These are phyloP conservation scores for Tenthredo amoena DNA, from an alignment of 2,888 invertebrate genomes.

Conservation along the genomic window DNA sequence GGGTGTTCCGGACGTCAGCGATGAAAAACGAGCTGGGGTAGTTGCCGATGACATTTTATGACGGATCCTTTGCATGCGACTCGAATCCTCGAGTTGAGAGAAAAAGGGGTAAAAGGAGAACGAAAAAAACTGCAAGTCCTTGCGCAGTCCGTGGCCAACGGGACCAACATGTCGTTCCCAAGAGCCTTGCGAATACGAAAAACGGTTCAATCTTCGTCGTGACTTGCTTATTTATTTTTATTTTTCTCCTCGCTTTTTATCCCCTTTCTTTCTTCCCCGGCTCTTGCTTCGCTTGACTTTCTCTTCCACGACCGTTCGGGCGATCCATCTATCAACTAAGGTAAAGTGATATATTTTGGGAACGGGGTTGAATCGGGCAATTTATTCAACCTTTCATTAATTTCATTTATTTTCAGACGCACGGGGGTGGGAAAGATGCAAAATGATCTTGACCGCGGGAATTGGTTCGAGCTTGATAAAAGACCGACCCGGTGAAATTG, in stretches of 20 bases:
- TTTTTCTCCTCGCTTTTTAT: background rate
- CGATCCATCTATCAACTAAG: slow-evolving; percentile 24
- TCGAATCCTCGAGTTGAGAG: slow-evolving; percentile 34
- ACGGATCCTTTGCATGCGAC: slow-evolving; percentile 50
- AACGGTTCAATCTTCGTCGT: slow-evolving; percentile 51
- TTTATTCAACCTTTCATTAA: background rate
- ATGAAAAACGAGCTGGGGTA: slow-evolving; percentile 38
- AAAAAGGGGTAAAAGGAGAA: background rate
- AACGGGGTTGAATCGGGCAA: background rate
- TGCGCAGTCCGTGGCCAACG: background rate
- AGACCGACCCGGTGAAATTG: background rate
- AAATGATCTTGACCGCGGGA: background rate
- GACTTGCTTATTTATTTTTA: slow-evolving; percentile 32
- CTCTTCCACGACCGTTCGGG: background rate
- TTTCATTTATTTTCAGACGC: background rate
- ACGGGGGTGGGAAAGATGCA: background rate
- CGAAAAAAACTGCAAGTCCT: slow-evolving; percentile 27
- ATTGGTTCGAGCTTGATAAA: background rate
- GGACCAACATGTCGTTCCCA: slow-evolving; percentile 33
- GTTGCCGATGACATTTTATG: slow-evolving; percentile 44
- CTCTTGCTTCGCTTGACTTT: slow-evolving; percentile 14
- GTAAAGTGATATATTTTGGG: background rate
- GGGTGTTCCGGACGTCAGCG: slow-evolving; percentile 41
- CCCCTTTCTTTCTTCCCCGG: background rate
- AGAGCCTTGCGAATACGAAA: slow-evolving; percentile 33